phyloP scores from a whole-genome alignment of 2,113 vertebrate genomes.

The Myodes glareolus region DNA sequence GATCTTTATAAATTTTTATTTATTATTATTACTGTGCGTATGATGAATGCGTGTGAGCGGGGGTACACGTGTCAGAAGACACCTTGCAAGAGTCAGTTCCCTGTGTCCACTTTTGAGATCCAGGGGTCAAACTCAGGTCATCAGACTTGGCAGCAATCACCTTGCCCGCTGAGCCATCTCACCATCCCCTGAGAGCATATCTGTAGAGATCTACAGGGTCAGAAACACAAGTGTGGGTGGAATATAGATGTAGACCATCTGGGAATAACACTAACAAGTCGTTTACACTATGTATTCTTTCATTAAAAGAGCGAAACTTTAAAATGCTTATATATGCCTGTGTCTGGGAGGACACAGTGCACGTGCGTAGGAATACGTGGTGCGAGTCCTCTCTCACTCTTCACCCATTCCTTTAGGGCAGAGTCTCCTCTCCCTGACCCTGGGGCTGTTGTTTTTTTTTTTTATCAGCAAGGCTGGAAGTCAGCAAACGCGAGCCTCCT shows the following conservation, averaged over 20 bases:
- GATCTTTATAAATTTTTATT: neutral
- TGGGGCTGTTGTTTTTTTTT: neutral
- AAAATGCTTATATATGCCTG: neutral
- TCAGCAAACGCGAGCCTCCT: neutral
- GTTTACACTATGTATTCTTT: neutral
- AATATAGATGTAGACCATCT: neutral
- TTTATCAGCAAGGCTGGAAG: neutral
- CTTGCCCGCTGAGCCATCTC: neutral
- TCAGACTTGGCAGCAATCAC: neutral
- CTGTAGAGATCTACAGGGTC: neutral
- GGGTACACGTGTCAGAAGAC: neutral
- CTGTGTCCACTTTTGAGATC: neutral
- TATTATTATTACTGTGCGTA: neutral
- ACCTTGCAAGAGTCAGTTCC: neutral
- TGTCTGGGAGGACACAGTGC: neutral
- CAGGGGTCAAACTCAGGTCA: neutral
- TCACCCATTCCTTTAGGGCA: neutral
- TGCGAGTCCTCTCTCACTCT: neutral
- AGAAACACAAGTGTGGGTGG: neutral
- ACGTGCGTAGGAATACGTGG: accelerated
- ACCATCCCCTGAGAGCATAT: neutral
- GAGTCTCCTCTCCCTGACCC: neutral
- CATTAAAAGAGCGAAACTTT: neutral
- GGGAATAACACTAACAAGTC: neutral
- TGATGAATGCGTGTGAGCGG: neutral